Conservation (phyloP, 2,797 vertebrate genomes). For the Oceanodroma leucorhoa region DNA sequence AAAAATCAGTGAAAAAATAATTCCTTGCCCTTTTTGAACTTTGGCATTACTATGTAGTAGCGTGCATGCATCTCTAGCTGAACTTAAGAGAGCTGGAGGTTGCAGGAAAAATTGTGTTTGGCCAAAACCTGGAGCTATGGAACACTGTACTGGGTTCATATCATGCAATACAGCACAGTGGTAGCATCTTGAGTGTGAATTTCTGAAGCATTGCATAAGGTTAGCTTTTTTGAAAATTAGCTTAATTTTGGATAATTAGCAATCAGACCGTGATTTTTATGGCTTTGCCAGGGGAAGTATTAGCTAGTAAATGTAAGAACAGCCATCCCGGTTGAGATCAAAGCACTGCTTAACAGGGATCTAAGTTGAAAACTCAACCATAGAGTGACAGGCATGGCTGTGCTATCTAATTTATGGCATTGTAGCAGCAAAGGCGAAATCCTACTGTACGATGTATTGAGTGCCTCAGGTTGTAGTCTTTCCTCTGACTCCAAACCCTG, state of each 20-base stretch:
- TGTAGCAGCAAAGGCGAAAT: not conserved
- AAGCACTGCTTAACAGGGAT: not conserved
- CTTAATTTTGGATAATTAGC: not conserved
- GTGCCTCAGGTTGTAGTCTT: not conserved
- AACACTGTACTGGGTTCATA: not conserved
- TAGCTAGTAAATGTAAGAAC: not conserved
- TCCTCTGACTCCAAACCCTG: not conserved
- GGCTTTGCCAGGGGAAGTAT: not conserved
- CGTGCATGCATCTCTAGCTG: not conserved
- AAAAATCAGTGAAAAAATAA: not conserved
- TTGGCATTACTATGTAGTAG: not conserved
- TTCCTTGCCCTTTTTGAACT: not conserved
- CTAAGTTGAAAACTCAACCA: not conserved
- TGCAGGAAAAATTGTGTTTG: not conserved
- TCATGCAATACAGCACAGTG: rapidly evolving
- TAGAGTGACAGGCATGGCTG: not conserved
- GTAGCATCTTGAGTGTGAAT: not conserved
- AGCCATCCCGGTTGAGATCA: not conserved
- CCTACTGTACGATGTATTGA: rapidly evolving
- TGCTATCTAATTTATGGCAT: not conserved
- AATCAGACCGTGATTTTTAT: not conserved
- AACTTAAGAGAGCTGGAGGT: not conserved
- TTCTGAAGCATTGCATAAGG: not conserved
- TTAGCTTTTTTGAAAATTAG: not conserved
- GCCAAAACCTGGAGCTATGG: not conserved